These are phyloP conservation scores for Tetramorium simillimum DNA, from an alignment of 1,140 invertebrate genomes.

Conservation along the genomic window DNA sequence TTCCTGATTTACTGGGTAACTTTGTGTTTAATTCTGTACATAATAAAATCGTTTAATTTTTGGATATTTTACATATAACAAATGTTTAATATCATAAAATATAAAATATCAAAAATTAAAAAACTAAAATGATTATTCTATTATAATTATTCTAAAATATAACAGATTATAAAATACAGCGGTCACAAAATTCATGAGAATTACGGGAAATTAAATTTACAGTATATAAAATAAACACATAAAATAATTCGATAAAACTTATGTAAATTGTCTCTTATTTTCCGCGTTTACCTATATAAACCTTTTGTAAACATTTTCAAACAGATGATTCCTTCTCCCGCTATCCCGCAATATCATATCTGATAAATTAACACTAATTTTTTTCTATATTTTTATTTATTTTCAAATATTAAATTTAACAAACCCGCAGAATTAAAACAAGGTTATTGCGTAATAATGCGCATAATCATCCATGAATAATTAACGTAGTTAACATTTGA, in stretches of 20 bases:
- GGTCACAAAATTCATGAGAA: neutral
- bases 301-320: neutral
- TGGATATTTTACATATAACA: neutral
- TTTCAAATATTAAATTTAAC: too few species aligned
- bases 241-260: neutral
- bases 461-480: slow-evolving; percentile 11
- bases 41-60: neutral
- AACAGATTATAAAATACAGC: neutral
- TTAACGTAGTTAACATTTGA: neutral
- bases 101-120: neutral
- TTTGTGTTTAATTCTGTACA: neutral
- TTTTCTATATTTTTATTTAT: too few species aligned
- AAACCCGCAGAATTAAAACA: neutral
- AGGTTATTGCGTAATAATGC: neutral
- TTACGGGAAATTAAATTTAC: slow-evolving; percentile 12
- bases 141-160: neutral
- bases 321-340: neutral
- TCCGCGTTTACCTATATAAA: neutral
- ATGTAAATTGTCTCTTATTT: neutral
- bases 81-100: neutral
- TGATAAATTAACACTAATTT: too few species aligned
- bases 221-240: neutral
- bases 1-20: neutral
- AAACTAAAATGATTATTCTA: neutral
- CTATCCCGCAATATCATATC: neutral